Evolutionary conservation across 2,113 vertebrate genomes (phyloP).

Genomic region (Chrysochloris asiatica): DNA sequence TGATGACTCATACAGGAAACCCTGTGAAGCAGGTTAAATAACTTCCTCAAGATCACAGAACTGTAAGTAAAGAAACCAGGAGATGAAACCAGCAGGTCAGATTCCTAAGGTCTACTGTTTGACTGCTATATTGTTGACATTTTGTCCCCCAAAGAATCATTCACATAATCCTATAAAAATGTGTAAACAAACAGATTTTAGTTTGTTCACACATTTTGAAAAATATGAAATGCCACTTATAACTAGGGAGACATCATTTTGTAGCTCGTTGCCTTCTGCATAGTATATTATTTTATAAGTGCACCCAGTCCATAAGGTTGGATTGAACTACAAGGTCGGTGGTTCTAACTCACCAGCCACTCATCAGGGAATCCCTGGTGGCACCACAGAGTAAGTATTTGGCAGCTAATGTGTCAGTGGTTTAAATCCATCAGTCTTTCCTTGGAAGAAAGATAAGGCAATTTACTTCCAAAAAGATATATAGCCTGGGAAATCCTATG

Average conservation of each 20-base stretch:
- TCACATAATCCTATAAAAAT: neutral
- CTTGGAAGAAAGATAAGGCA: no score
- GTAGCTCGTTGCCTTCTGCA: slow-evolving; percentile 75
- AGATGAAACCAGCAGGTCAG: neutral
- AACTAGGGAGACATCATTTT: slow-evolving; percentile 74
- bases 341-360: no score
- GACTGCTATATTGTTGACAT: neutral
- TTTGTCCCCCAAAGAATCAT: slow-evolving; percentile 2
- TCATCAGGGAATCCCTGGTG: no score
- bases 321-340: no score
- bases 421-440: no score
- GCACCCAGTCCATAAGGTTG: neutral
- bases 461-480: no score
- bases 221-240: slow-evolving; percentile 81
- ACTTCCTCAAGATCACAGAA: neutral
- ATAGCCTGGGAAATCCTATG: no score
- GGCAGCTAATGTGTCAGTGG: no score
- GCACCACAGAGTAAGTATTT: no score
- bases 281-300: slow-evolving; percentile 36
- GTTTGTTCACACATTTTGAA: neutral
- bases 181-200: neutral
- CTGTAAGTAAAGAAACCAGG: neutral
- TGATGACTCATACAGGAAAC: neutral
- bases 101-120: neutral
- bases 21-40: neutral